Percentiles rank a stretch among this genome's conserved stretches.
Conservation (phyloP, 2,888 invertebrate genomes). For the Drosophila imparisetae region DNA sequence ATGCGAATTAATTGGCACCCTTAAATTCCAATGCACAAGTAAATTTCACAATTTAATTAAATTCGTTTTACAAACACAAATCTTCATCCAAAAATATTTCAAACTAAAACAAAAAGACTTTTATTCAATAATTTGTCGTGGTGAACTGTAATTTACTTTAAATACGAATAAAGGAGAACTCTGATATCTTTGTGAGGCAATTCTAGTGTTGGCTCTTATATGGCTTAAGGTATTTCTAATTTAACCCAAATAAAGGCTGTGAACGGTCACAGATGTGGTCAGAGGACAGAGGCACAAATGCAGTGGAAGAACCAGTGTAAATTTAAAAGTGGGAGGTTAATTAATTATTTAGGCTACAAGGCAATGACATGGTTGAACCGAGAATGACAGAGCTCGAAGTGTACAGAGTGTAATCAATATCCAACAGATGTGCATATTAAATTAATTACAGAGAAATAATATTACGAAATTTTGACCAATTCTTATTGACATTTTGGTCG, state of each 20-base stretch:
- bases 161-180: background rate
- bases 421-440: background rate
- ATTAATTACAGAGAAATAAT: background rate
- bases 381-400: background rate
- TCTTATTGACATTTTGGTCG: background rate
- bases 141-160: background rate
- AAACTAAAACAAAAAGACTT: background rate
- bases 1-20: background rate
- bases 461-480: background rate
- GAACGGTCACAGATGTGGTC: conserved; percentile 47
- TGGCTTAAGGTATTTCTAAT: conserved; percentile 26
- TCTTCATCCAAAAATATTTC: background rate
- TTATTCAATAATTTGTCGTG: no score
- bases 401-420: conserved; percentile 13
- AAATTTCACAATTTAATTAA: background rate
- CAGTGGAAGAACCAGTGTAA: conserved; percentile 27
- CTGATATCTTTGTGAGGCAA: background rate
- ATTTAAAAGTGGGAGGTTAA: conserved; percentile 30
- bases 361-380: conserved; percentile 11
- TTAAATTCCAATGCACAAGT: background rate
- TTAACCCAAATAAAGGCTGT: conserved; percentile 30
- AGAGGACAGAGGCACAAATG: background rate
- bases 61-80: background rate
- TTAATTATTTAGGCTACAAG: conserved; percentile 57
- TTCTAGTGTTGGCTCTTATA: background rate